Evolutionary conservation across 2,888 invertebrate genomes (phyloP).

Genomic region (Escarpia spicata): DNA sequence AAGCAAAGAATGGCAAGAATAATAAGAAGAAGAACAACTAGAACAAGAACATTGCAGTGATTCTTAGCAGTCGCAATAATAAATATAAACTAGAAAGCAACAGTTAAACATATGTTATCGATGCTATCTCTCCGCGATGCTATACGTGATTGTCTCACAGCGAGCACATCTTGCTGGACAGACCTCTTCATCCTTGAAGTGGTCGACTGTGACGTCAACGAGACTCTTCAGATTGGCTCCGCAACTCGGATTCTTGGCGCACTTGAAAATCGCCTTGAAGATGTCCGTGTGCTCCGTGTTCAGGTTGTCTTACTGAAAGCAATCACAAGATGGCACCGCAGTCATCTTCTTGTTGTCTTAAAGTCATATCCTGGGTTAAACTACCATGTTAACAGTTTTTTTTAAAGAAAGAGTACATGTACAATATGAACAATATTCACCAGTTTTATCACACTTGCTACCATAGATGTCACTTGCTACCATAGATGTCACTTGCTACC

Average conservation of each 20-base stretch:
- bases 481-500: too few relatives aligned
- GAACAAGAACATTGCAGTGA: neutral
- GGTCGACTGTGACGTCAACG: slow-evolving; percentile 25
- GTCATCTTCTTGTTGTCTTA: neutral
- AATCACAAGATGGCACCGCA: neutral
- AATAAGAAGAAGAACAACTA: too few relatives aligned
- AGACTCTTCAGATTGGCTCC: slow-evolving; percentile 28
- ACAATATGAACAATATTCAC: too few relatives aligned
- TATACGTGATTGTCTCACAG: too few relatives aligned
- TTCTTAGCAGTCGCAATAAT: neutral
- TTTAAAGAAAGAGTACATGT: too few relatives aligned
- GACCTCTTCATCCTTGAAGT: slow-evolving; percentile 38
- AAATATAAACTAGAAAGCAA: neutral
- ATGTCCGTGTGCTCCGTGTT: slow-evolving; percentile 37
- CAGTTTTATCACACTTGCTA: too few relatives aligned
- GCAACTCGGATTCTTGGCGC: slow-evolving; percentile 25
- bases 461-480: too few relatives aligned
- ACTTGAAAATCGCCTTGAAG: slow-evolving; percentile 37
- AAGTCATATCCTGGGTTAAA: neutral
- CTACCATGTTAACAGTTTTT: too few relatives aligned
- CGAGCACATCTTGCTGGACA: neutral
- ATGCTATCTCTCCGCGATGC: too few relatives aligned
- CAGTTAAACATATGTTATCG: too few relatives aligned
- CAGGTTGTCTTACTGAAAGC: slow-evolving; percentile 31
- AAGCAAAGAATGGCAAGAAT: too few relatives aligned